phyloP scores from a whole-genome alignment of 2,113 vertebrate species.

The Phylloscopus whistleri region DNA sequence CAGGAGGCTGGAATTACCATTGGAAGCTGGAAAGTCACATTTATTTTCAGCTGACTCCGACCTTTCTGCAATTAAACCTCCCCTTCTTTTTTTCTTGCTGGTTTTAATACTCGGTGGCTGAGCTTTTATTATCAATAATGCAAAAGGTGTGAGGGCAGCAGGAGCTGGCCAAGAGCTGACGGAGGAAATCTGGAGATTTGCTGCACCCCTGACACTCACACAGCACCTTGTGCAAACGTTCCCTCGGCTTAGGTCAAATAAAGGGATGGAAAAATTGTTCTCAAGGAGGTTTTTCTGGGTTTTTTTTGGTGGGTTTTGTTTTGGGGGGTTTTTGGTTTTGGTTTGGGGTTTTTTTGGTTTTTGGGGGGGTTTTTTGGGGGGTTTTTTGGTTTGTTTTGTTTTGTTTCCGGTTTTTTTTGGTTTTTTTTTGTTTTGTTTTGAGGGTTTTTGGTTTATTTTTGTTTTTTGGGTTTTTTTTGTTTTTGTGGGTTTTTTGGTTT shows the following conservation, averaged over 20 bases:
- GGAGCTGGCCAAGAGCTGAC: neutral
- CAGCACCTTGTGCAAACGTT: neutral
- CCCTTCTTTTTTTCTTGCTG: neutral
- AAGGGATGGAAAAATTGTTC: neutral
- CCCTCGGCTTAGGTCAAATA: neutral
- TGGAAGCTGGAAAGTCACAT: neutral
- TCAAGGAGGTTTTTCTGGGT: too few species aligned
- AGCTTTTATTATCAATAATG: slow-evolving; percentile 43
- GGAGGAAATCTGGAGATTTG: neutral
- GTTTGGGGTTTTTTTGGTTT: too few species aligned
- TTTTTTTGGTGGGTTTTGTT: too few species aligned
- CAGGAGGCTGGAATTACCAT: neutral
- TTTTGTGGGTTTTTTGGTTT: too few species aligned
- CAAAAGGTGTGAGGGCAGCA: neutral
- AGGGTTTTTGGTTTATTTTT: too few species aligned
- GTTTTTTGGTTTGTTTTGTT: too few species aligned
- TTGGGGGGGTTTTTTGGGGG: too few species aligned
- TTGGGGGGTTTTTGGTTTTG: too few species aligned
- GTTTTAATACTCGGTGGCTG: neutral
- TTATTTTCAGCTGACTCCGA: slow-evolving; percentile 7
- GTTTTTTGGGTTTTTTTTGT: too few species aligned
- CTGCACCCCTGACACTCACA: neutral
- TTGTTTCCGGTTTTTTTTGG: too few species aligned
- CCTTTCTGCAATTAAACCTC: neutral
- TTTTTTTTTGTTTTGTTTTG: too few species aligned